These are phyloP conservation scores for Hippolais icterina DNA, from an alignment of 2,113 vertebrate species.

Conservation along the genomic window DNA sequence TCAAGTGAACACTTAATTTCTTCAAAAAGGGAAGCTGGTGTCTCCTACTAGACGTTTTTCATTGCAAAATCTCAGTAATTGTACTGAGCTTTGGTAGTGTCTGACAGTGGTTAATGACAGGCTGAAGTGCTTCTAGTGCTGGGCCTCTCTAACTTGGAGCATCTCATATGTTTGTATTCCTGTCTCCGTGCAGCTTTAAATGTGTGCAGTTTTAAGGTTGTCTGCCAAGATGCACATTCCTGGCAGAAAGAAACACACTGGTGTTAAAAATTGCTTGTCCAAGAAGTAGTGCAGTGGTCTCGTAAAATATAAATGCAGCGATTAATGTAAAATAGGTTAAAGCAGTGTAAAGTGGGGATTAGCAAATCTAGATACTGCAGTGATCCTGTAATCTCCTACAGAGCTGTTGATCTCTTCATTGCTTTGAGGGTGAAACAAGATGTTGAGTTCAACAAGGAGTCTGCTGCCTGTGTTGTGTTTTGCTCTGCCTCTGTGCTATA, in stretches of 20 bases:
- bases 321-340: background rate
- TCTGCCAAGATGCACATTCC: background rate
- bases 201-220: background rate
- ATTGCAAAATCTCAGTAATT: background rate
- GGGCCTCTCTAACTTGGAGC: background rate
- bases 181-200: conserved; percentile 1
- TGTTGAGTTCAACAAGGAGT: background rate
- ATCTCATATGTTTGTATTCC: background rate
- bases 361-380: background rate
- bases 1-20: background rate
- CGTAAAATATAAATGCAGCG: background rate
- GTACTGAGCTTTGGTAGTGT: background rate
- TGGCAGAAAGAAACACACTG: background rate
- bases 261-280: background rate
- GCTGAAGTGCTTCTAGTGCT: background rate
- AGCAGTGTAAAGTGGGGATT: background rate
- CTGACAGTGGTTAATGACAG: background rate
- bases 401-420: conserved; percentile 39
- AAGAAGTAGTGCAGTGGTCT: background rate
- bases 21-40: background rate
- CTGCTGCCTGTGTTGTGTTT: background rate
- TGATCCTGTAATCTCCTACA: background rate
- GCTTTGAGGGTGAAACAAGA: background rate
- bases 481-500: background rate
- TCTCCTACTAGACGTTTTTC: background rate